phyloP scores from a whole-genome alignment of 2,113 vertebrate genomes.

The Pedionomus torquatus region DNA sequence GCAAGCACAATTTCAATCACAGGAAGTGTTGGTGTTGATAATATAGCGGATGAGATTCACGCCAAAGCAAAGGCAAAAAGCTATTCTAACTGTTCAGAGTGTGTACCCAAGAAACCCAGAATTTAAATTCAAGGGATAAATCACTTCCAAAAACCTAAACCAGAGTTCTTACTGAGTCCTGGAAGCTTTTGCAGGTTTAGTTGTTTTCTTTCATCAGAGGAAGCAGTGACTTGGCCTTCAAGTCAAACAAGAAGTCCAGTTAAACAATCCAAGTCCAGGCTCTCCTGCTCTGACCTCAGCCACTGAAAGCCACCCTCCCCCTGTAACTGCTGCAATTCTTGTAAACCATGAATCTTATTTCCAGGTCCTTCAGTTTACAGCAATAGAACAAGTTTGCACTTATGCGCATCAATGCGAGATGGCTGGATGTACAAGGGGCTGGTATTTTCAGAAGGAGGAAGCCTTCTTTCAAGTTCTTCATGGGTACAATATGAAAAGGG shows the following conservation, averaged over 20 bases:
- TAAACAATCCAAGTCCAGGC: not conserved
- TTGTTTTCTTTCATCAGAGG: not conserved
- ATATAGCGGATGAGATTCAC: not conserved
- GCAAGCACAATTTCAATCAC: constrained; percentile 27
- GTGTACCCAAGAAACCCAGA: not conserved
- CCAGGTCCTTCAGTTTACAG: not conserved
- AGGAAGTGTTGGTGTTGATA: constrained; percentile 45
- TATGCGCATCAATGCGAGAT: not conserved
- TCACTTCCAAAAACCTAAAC: not conserved
- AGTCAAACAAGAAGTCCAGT: not conserved
- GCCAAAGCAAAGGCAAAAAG: constrained; percentile 36
- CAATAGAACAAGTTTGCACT: not conserved
- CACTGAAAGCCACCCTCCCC: not conserved
- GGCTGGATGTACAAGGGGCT: not conserved
- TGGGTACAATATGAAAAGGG: not conserved
- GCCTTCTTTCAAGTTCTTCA: not conserved
- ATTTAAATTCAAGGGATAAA: not conserved
- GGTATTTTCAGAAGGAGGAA: constrained; percentile 3
- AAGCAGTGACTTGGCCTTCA: not conserved
- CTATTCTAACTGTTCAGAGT: not conserved
- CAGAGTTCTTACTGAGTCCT: not conserved
- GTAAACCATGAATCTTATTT: not conserved
- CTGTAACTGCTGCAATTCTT: not conserved
- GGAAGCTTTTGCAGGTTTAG: not conserved
- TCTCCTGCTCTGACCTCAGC: not conserved